phyloP scores from a whole-genome alignment of 92 coral and sea anemone species.

The Umimayanthus kanabou region DNA sequence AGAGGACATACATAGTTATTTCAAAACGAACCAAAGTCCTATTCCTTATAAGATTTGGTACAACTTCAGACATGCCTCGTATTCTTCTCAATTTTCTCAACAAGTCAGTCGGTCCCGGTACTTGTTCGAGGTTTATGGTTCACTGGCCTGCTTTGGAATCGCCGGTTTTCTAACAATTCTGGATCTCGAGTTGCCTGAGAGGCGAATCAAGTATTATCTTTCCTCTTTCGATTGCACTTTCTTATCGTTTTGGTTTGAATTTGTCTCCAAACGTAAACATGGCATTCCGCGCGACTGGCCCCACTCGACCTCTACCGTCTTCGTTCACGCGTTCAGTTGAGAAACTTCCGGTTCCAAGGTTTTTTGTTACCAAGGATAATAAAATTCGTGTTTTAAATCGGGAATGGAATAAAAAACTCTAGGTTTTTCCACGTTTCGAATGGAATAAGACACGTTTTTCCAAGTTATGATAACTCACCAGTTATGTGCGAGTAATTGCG shows the following conservation, averaged over 20 bases:
- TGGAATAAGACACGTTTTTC: neutral
- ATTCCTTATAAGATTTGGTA: neutral
- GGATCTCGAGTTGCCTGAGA: too few species aligned
- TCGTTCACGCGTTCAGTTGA: constrained; percentile 3
- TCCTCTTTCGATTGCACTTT: neutral
- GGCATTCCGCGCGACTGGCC: neutral
- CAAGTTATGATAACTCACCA: neutral
- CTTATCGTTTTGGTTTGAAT: neutral
- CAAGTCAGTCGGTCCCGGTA: too few species aligned
- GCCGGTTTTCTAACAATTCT: neutral
- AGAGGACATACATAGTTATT: neutral
- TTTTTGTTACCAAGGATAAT: neutral
- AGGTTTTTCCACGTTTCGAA: neutral
- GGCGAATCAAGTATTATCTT: neutral
- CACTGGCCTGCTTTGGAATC: neutral
- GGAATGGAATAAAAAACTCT: neutral
- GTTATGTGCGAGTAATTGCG: neutral
- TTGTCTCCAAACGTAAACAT: neutral
- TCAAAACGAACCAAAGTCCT: too few species aligned
- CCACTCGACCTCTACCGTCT: neutral
- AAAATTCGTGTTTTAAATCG: neutral
- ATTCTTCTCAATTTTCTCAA: too few species aligned
- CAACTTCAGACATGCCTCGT: too few species aligned
- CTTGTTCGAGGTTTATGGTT: neutral
- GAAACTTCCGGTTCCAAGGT: constrained; percentile 15